These are phyloP conservation scores for Tanytarsus gracilentus DNA, from an alignment of 2,888 invertebrate species.

Conservation along the genomic window DNA sequence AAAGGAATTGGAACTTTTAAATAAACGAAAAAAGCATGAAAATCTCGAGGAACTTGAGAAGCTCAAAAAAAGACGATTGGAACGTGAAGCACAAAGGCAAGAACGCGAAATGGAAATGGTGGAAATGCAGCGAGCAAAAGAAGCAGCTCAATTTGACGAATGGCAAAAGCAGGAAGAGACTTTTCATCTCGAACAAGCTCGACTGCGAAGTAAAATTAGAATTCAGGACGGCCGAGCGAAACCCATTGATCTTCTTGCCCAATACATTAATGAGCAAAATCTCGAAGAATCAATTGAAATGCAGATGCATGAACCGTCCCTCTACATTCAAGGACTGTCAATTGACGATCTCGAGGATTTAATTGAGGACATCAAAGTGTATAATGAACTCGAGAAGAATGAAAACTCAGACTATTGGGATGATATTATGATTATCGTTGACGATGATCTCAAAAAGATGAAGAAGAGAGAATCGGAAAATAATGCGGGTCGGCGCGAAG, in stretches of 20 bases:
- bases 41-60: conserved; percentile 89
- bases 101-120: conserved; percentile 73
- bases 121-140: conserved; percentile 76
- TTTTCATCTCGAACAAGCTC: conserved; percentile 95
- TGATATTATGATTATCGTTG: conserved; percentile 89
- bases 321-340: conserved; percentile 83
- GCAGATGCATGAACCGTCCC: conserved; percentile 98
- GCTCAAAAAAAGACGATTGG: conserved; percentile 81
- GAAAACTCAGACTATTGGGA: conserved; percentile 89
- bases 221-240: conserved; percentile 96
- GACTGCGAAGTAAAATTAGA: conserved; percentile 84
- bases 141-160: conserved; percentile 82
- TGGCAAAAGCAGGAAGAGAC: conserved; percentile 96
- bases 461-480: conserved; percentile 58
- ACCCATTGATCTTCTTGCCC: conserved; percentile 93
- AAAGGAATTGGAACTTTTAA: conserved; percentile 73
- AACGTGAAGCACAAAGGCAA: conserved; percentile 79
- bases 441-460: conserved; percentile 84
- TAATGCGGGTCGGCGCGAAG: conserved; percentile 48
- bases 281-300: conserved; percentile 89
- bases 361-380: conserved; percentile 89
- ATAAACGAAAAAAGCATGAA: conserved; percentile 80
- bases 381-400: conserved; percentile 83
- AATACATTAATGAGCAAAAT: conserved; percentile 88
- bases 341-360: conserved; percentile 90